Evolutionary conservation across 2,888 invertebrate species (phyloP), one percentile per base, ranked within the genome.

Genomic region (Girardia tigrina): DNA sequence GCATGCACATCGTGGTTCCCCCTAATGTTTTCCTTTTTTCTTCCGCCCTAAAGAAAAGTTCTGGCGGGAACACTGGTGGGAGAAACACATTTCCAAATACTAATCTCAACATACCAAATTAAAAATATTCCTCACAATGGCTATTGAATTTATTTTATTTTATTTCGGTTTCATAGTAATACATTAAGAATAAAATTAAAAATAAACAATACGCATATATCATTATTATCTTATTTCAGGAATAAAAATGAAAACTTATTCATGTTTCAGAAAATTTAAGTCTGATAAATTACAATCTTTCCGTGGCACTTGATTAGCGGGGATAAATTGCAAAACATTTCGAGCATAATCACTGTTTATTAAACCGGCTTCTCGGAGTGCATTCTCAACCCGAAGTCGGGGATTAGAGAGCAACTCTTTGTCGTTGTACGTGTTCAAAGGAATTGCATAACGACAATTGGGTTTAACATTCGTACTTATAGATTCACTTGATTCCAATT

Each of bases 331-430:
- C n/a, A 56, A 56, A 12, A 56, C 23, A 56, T 56, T 56, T 56
- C 83, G 77, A 2, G 82, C 84, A 78, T 83, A 83, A 20, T 80
- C 80, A 16, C 80, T 80, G 26, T 80, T 79, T 69, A 81, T 80
- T 0, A 84, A 79, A 0, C 83, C 83, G 2, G 82, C 83, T 14
- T 83, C 82, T 0, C 83, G 79, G 56, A 84, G 78, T 70, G 79
- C 79, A 36, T 80, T 77, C 76, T 83, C 84, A 71, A 84, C 78
- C 29, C 80, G 78, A n/a, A 84, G 77, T 28, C 84, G 56, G 4
- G 56, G 56, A 56, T 56, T 56, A 6, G 56, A 4, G 4, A 56
- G n/a, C 4, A 56, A n/a, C 23, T 56, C 56, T 56, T 56, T 56
- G 23, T 56, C 56, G 56, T 56, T 56, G n/a, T 56, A 56, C 23